These are phyloP conservation scores for Okamejei kenojei DNA, from an alignment of 2,797 vertebrate genomes.

Conservation along the genomic window DNA sequence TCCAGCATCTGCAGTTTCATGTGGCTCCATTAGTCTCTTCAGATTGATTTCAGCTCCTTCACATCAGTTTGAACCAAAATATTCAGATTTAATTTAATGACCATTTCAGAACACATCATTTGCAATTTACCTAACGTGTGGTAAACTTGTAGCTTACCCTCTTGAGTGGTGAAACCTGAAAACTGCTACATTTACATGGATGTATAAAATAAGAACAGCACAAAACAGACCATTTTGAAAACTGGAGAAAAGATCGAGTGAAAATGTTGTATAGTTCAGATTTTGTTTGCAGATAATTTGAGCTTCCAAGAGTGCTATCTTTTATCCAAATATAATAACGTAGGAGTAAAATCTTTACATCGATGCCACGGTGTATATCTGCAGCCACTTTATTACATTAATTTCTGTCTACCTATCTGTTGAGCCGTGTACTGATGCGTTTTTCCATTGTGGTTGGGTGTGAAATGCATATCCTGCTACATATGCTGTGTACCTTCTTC, in stretches of 20 bases:
- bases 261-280: not conserved
- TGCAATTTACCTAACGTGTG: not conserved
- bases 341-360: not conserved
- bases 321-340: not conserved
- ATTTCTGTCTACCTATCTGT: not conserved
- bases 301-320: not conserved
- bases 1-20: too few species aligned
- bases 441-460: not conserved
- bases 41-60: not conserved
- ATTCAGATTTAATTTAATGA: not conserved
- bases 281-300: not conserved
- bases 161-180: not conserved
- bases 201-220: not conserved
- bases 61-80: not conserved
- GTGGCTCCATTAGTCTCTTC: not conserved
- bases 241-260: not conserved
- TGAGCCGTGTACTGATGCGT: not conserved
- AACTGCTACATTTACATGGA: not conserved
- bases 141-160: not conserved
- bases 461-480: not conserved
- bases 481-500: not conserved
- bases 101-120: not conserved
- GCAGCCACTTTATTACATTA: not conserved
- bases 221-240: too few species aligned
- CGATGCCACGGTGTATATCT: not conserved